These are phyloP conservation scores for Eriosoma lanigerum DNA, from an alignment of 1,140 invertebrate genomes.

Conservation along the genomic window DNA sequence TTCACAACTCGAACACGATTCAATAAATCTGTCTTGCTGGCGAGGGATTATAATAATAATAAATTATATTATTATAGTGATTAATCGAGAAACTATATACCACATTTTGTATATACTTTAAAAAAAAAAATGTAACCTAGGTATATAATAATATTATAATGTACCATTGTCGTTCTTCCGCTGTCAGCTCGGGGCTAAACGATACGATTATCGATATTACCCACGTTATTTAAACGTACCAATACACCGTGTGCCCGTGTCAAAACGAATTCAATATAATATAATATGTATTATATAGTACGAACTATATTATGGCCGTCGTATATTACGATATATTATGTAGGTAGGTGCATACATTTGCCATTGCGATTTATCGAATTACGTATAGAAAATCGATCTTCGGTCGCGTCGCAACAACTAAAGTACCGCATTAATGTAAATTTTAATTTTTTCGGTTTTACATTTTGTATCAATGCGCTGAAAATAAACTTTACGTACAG, in stretches of 20 bases:
- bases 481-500: too few species aligned
- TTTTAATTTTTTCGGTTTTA: too few species aligned
- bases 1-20: slow-evolving; percentile 40
- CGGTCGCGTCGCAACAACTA: too few species aligned
- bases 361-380: too few species aligned
- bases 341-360: too few species aligned
- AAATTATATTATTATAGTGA: background rate
- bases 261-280: slow-evolving; percentile 15
- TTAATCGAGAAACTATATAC: slow-evolving; percentile 24
- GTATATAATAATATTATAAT: too few species aligned
- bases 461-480: too few species aligned
- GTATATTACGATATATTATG: too few species aligned
- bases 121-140: background rate
- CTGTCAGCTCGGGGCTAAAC: slow-evolving; percentile 34
- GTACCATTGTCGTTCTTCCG: slow-evolving; percentile 14
- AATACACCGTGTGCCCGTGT: background rate
- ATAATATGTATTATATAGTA: too few species aligned
- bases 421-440: too few species aligned
- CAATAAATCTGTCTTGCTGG: slow-evolving; percentile 24
- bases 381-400: too few species aligned
- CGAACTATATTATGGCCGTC: too few species aligned
- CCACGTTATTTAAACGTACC: background rate
- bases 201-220: slow-evolving; percentile 22
- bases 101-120: background rate
- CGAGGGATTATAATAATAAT: slow-evolving; percentile 2